Base-by-base conservation (phyloP, 2,113 vertebrate genomes). In the Stercorarius parasiticus region DNA sequence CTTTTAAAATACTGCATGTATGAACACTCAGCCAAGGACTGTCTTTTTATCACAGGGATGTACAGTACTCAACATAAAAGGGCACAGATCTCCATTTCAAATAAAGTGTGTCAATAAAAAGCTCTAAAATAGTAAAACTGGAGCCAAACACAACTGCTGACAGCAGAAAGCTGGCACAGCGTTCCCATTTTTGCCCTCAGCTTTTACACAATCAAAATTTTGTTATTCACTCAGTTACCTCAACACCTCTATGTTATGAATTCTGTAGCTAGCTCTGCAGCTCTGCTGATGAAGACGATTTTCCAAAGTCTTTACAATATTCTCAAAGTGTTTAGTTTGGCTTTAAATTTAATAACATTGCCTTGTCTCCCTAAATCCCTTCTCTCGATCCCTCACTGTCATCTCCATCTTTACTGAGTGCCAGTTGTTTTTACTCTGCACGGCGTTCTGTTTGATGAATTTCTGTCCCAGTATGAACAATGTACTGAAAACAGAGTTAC, bases 81-180 rank as follows among this genome's bases (percentile, higher is more conserved):
- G n/a, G 34, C 30, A 58, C 19, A 82, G 32, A 72, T 65, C 10
- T 67, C 40, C 9, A 55, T 40, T 71, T 79, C 42, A 79, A 90
- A 74, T 45, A 15, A 78, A 70, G 10, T 3, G 3, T 40, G 45
- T 10, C 14, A 90, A 26, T n/a, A 82, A 53, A 34, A 85, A 30
- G 10, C 25, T 49, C 42, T 53, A 62, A 61, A 78, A 62, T 19
- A 56, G 27, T 49, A 88, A 53, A 70, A 86, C 43, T 5, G 79
- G 23, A 58, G 55, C 19, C 30, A 71, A 74, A 65, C 30, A 74
- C 36, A 80, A 73, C 17, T 91, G 59, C 32, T 92, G 43, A 76
- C 1, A 40, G 42, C 21, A 89, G 43, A 79, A 73, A 78, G 34
- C 21, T 2, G 0, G 42, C 14, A 58, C 0, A 2, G 38, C 8